These are phyloP conservation scores for Cerceris rybyensis DNA, from an alignment of 2,888 invertebrate species.

Conservation along the genomic window DNA sequence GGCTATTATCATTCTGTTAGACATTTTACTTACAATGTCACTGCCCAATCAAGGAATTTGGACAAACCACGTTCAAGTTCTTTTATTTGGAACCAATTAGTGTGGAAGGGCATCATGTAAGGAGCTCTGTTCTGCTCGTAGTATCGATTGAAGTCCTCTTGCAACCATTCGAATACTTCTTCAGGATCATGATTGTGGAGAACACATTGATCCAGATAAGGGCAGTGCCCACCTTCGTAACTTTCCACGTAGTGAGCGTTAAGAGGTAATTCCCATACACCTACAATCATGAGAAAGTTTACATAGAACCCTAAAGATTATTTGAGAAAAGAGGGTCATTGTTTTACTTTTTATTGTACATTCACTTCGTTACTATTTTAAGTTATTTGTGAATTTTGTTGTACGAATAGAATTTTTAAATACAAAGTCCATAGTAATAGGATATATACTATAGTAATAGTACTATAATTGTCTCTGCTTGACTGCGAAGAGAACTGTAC, in stretches of 20 bases:
- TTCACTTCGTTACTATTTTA: no score
- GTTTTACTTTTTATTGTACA: no score
- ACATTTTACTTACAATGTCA: constrained; percentile 85
- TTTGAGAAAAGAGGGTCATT: neutral
- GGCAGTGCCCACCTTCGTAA: constrained; percentile 95
- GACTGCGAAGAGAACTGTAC: no score
- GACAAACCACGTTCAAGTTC: constrained; percentile 91
- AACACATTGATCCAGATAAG: constrained; percentile 95
- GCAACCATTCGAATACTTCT: constrained; percentile 93
- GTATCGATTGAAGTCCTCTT: constrained; percentile 92
- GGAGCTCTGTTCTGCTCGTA: constrained; percentile 95
- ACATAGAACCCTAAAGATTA: neutral
- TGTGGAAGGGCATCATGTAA: constrained; percentile 98
- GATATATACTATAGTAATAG: no score
- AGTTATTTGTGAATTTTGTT: no score
- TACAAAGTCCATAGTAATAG: no score
- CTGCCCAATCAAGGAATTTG: constrained; percentile 92
- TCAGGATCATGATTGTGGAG: constrained; percentile 92
- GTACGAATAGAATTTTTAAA: no score
- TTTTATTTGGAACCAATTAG: constrained; percentile 97
- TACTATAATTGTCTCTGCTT: no score
- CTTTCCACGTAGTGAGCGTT: constrained; percentile 94
- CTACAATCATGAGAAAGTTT: constrained; percentile 32
- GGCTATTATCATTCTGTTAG: no score
- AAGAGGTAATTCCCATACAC: constrained; percentile 93